Base-by-base conservation (phyloP, 1,140 invertebrate genomes). In the Nixonia krombeini region DNA sequence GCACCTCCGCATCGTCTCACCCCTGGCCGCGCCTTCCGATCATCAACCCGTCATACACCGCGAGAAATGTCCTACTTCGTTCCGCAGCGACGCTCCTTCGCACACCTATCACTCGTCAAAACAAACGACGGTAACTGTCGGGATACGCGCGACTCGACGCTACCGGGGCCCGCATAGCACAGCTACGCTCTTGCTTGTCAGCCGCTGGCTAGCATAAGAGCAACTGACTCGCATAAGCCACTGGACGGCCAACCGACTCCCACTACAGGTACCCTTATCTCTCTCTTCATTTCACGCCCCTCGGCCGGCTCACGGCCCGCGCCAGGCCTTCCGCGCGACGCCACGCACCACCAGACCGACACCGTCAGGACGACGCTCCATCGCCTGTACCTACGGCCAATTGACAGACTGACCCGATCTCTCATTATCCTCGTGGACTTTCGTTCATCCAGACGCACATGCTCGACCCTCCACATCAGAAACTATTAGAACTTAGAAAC, bases 121-220 rank as follows among this genome's bases (percentile, higher is more conserved):
- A 21, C 6, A 21, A 2, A 21, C 2, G 6, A 2, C 21, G 21
- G 6, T 1, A 35, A 35, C 33, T 35, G 2, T 35, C 5, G 15
- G 12, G 12, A 35, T 4, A n/a, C n/a, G n/a, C n/a, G n/a, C n/a
- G n/a, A 47, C 26, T 40, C 23, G 25, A n/a, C n/a, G 18, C 57
- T 61, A 47, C 59, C 50, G 55, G 71, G 61, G 50, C 26, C 21
- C 51, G 45, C 44, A 23, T 68, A 46, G 52, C 42, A 38, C 35
- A 51, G 72, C 61, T 53, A 45, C 15, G 61, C 31, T 37, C 17
- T 45, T 33, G 53, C 65, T 67, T 81, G 81, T 80, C 79, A 62
- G 71, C 75, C 41, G 69, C 62, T 72, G 79, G 75, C 80, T 59
- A 83, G 78, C 79, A 80, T 81, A 83, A 82, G 79, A 83, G 81